Conservation (phyloP, 2,888 invertebrate species). For the Epirrhoe tristata region DNA sequence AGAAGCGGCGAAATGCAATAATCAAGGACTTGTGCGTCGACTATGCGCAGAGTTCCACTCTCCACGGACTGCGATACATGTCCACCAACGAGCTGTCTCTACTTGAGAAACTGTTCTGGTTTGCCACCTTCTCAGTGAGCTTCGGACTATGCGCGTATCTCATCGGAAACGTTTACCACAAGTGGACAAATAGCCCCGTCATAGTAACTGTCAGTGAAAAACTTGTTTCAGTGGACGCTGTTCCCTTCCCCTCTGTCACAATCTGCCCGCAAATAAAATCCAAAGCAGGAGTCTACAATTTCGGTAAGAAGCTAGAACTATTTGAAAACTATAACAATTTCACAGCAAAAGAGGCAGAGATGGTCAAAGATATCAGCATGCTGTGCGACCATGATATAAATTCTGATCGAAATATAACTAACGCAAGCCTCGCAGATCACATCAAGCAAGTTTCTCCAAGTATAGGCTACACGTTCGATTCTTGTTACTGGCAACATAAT, state of each 20-base stretch:
- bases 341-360: background rate
- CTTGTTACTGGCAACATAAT: background rate
- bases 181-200: slow-evolving; percentile 32
- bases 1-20: background rate
- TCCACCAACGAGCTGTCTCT: slow-evolving; percentile 4
- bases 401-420: slow-evolving; percentile 11
- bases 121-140: slow-evolving; percentile 14
- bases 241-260: slow-evolving; percentile 56
- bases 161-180: slow-evolving; percentile 23
- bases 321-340: background rate
- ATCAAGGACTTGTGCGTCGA: slow-evolving; percentile 3
- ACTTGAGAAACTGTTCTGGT: slow-evolving; percentile 29
- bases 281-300: slow-evolving; percentile 47
- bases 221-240: slow-evolving; percentile 56
- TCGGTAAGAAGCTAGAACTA: slow-evolving; percentile 26
- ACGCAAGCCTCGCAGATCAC: slow-evolving; percentile 2
- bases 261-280: slow-evolving; percentile 58
- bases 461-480: background rate
- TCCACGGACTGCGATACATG: slow-evolving; percentile 25
- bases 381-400: background rate
- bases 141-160: slow-evolving; percentile 12
- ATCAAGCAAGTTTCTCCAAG: slow-evolving; percentile 10
- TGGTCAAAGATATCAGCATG: slow-evolving; percentile 16
- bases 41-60: slow-evolving; percentile 17
- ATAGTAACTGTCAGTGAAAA: slow-evolving; percentile 45